Evolutionary conservation across 2,113 vertebrate species (phyloP), one percentile per base, ranked within the genome.

Genomic region (Elgaria multicarinata): DNA sequence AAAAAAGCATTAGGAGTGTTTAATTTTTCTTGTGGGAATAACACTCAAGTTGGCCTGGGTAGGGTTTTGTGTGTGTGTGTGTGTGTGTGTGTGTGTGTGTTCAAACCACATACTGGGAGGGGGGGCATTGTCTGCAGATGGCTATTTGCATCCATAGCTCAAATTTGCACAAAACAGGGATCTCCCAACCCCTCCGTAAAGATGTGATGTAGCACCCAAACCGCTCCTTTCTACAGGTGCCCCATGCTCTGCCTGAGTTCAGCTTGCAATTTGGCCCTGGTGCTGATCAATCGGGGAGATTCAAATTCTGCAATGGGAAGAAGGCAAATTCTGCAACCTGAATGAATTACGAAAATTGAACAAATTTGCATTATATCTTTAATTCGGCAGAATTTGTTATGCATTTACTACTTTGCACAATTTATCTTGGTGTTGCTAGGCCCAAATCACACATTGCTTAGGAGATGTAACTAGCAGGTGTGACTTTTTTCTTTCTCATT

Each of bases 21-120:
- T 97, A 97, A 98, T 98, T 97, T 97, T 97, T 97, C 97, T 97
- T 96, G 95, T 95, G 97, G 97, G 97, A 98, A 96, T 97, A 96
- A 94, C 95, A 96, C 96, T 96, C 95, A 96, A 97, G 96, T 96
- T 97, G 96, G 97, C 95, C 96, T 94, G 86, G 16, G 81, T 76
- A 84, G 72, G 39, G 69, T 50, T 75, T 50, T 64, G 22, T 84
- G 81, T 20, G 53, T 14, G 55, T 62, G 91, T 92, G 94, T 88
- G n/a, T 44, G 91, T 91, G 95, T 93, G 93, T n/a, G n/a, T n/a
- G n/a, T n/a, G n/a, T n/a, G n/a, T n/a, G n/a, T n/a, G n/a, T n/a
- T n/a, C n/a, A n/a, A n/a, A n/a, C 94, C 94, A 85, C 91, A 93
- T 96, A 94, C 95, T 95, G n/a, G n/a, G n/a, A n/a, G n/a, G n/a